Evolutionary conservation across 2,797 vertebrate species (phyloP), one percentile per base, ranked within the genome.

Genomic region (Smutsia gigantea): DNA sequence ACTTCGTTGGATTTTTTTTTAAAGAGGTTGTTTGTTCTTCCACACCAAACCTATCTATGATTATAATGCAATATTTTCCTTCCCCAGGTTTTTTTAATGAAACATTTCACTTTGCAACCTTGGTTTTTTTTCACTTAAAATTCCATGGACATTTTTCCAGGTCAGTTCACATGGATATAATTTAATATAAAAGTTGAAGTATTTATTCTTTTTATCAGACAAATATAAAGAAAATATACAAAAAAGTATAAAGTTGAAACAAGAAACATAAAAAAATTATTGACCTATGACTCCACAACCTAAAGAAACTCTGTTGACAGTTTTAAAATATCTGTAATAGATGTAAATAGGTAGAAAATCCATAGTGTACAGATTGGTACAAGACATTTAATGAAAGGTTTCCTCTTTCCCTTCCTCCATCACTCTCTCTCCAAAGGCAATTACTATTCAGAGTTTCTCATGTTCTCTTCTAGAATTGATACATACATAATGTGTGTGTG

Each of bases 71-170:
- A 77, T 39, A 49, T 5, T 34, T 53, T 90, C 39, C 49, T 90
- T 77, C n/a, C 23, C 29, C 15, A 51, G 37, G 31, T 57, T 87
- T 88, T 53, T 71, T n/a, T 23, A 74, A 21, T 57, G n/a, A 94
- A 93, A 94, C 87, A 23, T 72, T 86, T 51, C 27, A 86, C 64
- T 59, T 71, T 94, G n/a, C 49, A 92, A 82, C 49, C 69, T 49
- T 9, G 25, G 81, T 66, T 87, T 69, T 92, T 66, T 87, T 69
- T 92, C 78, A 39, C 49, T 68, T 88, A 46, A 88, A 74, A 66
- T 81, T 77, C 34, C 29, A 71, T 57, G 27, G 13, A 51, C 31
- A 34, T 81, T 85, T 89, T 77, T 79, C 46, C 18, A 86, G 51
- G 55, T 69, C 63, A 81, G 25, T 86, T 94, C 14, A 63, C 21